A percentile compares a stretch with the other conserved stretches of the same genome.
phyloP scores from a whole-genome alignment of 2,797 vertebrate species.

The Molossus alvarezi region DNA sequence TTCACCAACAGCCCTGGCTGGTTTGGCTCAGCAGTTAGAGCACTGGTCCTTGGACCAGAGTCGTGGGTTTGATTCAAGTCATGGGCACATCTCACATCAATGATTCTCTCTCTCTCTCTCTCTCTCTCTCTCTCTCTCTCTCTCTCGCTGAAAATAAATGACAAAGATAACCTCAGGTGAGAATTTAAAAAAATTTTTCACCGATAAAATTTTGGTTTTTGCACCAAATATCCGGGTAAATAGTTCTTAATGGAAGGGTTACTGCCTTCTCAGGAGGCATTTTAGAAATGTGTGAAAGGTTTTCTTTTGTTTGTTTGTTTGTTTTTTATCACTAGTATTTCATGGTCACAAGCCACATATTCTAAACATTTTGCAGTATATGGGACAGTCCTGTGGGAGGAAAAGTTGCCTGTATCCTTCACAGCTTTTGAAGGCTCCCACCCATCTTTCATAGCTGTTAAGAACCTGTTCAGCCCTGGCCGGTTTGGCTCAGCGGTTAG shows the following conservation, averaged over 20 bases:
- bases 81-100: too few species aligned
- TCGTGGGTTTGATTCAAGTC: too few species aligned
- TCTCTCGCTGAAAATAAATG: too few species aligned
- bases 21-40: too few species aligned
- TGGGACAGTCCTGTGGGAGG: neutral
- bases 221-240: neutral
- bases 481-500: too few species aligned
- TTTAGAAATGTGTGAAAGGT: neutral
- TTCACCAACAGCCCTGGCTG: neutral
- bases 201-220: neutral
- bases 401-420: neutral
- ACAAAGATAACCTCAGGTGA: too few species aligned
- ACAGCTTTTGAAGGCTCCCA: accelerated
- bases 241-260: neutral
- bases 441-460: neutral
- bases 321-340: neutral
- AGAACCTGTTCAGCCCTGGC: neutral
- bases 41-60: too few species aligned
- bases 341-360: neutral
- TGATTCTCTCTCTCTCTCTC: too few species aligned
- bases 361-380: neutral
- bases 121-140: too few species aligned
- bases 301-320: neutral
- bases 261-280: neutral
- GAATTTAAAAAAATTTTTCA: neutral